phyloP scores from a whole-genome alignment of 1,140 invertebrate genomes.

The Cydia amplana region DNA sequence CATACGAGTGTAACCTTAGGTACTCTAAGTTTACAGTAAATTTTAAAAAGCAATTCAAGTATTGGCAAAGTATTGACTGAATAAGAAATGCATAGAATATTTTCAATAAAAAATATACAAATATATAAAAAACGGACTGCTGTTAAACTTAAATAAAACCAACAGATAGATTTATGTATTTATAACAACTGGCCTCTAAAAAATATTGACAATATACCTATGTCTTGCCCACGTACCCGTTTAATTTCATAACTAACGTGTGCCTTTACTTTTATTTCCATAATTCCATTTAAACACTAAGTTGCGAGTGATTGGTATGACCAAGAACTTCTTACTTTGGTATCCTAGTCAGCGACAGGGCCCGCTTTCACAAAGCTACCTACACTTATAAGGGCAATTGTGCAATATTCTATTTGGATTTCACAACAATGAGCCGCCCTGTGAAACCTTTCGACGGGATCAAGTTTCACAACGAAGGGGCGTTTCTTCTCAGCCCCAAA shows the following conservation, averaged over 20 bases:
- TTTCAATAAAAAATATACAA: too few species aligned
- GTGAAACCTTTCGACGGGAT: constrained; percentile 14
- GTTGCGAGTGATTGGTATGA: too few species aligned
- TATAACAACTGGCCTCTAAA: too few species aligned
- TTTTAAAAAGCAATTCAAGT: not conserved
- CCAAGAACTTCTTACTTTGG: not conserved
- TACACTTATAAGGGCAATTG: constrained; percentile 9
- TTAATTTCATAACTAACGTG: too few species aligned
- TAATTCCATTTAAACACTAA: too few species aligned
- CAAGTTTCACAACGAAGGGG: constrained; percentile 10
- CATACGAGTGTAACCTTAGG: not conserved
- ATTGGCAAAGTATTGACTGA: constrained; percentile 9
- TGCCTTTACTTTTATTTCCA: too few species aligned
- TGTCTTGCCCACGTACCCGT: too few species aligned
- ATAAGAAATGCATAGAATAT: not conserved
- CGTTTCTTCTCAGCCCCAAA: not conserved
- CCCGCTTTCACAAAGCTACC: constrained; percentile 1
- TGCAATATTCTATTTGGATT: constrained; percentile 1
- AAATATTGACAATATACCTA: too few species aligned
- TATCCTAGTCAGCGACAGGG: not conserved
- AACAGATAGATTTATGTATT: too few species aligned
- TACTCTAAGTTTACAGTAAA: not conserved
- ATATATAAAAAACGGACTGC: too few species aligned
- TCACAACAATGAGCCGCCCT: constrained; percentile 11
- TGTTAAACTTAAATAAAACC: too few species aligned